phyloP scores from a whole-genome alignment of 2,797 vertebrate species.

The Forpus xanthops region DNA sequence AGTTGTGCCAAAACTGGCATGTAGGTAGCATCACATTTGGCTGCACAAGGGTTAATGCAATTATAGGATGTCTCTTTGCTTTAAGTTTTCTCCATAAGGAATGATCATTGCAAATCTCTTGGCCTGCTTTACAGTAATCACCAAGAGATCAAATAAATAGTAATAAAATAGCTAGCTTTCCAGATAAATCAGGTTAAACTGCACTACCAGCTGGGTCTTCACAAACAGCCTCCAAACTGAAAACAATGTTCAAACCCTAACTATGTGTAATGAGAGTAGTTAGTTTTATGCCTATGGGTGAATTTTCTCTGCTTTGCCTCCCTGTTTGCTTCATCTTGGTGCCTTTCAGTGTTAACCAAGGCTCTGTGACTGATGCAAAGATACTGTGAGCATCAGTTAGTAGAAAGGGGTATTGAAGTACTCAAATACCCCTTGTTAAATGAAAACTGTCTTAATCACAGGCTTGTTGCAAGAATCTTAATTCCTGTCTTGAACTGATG shows the following conservation, averaged over 20 bases:
- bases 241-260: neutral
- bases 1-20: neutral
- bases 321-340: neutral
- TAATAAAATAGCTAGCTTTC: neutral
- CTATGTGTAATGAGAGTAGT: neutral
- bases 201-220: neutral
- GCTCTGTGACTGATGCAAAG: neutral
- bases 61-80: neutral
- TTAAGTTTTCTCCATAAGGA: neutral
- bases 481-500: neutral
- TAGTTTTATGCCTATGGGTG: neutral
- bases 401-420: neutral
- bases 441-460: neutral
- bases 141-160: neutral
- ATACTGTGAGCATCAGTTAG: neutral
- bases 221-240: neutral
- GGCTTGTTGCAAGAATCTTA: neutral
- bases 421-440: neutral
- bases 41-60: fast-evolving
- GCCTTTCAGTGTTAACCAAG: neutral
- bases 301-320: neutral
- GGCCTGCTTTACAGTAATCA: neutral
- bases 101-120: neutral
- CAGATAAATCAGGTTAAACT: neutral
- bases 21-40: neutral